Conservation (phyloP, 2,797 vertebrate species). For the Pterois miles region DNA sequence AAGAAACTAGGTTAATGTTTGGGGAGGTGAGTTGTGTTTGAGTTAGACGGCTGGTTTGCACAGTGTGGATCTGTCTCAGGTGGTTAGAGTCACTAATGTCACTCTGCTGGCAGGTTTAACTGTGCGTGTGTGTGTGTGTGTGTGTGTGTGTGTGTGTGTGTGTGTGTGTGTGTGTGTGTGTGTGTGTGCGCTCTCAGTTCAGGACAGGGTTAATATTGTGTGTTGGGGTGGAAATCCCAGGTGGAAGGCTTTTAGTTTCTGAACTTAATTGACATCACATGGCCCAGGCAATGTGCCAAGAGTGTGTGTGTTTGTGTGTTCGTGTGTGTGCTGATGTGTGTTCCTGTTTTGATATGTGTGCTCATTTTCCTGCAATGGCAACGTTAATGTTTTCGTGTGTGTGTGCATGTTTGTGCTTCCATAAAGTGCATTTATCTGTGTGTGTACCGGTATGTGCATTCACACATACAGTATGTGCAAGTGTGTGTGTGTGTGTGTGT, state of each 20-base stretch:
- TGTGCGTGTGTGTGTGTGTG: conserved; percentile 15
- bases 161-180: conserved; percentile 24
- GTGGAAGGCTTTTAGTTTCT: conserved; percentile 77
- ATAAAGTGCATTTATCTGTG: background rate
- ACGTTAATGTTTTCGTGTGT: background rate
- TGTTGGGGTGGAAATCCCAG: conserved; percentile 66
- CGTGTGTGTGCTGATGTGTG: conserved; percentile 26
- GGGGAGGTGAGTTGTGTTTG: background rate
- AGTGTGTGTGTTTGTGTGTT: conserved; percentile 36
- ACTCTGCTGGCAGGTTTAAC: conserved; percentile 5
- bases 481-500: background rate
- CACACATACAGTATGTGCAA: background rate
- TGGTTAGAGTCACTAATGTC: conserved; percentile 9
- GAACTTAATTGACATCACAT: conserved; percentile 80
- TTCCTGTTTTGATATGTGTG: conserved; percentile 13
- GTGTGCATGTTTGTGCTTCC: background rate
- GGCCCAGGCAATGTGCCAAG: conserved; percentile 67
- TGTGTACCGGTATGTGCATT: background rate
- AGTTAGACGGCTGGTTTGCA: conserved; percentile 1
- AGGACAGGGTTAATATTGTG: conserved; percentile 71
- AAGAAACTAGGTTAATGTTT: conserved; percentile 46
- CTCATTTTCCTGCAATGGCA: conserved; percentile 28
- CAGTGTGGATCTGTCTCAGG: conserved; percentile 6
- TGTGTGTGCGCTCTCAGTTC: conserved; percentile 40
- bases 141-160: conserved; percentile 34